Conservation (phyloP, 1,140 invertebrate species). For the Ptiloglossa arizonensis region DNA sequence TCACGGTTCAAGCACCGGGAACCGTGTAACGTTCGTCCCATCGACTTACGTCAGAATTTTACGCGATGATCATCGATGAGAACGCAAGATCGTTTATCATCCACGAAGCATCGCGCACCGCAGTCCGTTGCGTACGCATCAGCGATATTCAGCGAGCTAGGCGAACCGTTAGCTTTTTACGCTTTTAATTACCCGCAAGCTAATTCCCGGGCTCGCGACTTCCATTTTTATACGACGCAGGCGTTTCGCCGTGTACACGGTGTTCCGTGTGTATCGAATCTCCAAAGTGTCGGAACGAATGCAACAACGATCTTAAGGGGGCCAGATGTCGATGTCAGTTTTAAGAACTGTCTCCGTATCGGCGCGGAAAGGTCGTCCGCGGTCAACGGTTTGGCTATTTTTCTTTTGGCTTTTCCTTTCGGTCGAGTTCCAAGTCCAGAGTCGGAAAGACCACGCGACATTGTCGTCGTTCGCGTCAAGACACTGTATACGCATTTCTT, state of each 20-base stretch:
- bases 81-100: constrained; percentile 56
- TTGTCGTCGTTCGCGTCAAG: too few relatives aligned
- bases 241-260: background rate
- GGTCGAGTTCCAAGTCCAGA: too few relatives aligned
- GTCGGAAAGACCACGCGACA: too few relatives aligned
- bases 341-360: too few relatives aligned
- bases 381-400: too few relatives aligned
- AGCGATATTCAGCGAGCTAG: constrained; percentile 39
- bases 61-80: constrained; percentile 50
- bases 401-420: too few relatives aligned
- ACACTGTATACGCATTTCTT: too few relatives aligned
- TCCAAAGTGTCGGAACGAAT: too few relatives aligned
- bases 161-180: constrained; percentile 65
- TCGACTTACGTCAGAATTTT: constrained; percentile 53
- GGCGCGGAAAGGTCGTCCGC: too few relatives aligned
- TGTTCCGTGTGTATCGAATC: background rate
- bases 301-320: too few relatives aligned
- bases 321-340: too few relatives aligned
- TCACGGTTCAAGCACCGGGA: constrained; percentile 15
- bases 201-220: background rate
- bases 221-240: background rate
- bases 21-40: constrained; percentile 38
- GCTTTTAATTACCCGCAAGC: constrained; percentile 47
- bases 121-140: constrained; percentile 19
- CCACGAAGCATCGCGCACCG: constrained; percentile 23